phyloP scores from a whole-genome alignment of 2,797 vertebrate species.

The Hydrocynus forskahlii region DNA sequence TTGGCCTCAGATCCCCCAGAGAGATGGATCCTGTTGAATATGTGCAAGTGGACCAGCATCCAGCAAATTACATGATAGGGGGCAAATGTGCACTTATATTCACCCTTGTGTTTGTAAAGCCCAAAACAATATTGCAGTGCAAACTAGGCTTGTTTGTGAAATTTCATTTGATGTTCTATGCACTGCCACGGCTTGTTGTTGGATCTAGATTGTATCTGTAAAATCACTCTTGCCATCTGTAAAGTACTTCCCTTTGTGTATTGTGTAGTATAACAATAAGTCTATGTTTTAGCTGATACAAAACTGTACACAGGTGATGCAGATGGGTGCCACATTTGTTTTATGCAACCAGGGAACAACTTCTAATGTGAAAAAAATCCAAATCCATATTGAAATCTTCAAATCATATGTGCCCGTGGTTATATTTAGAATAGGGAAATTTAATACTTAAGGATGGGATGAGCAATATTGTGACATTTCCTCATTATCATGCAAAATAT shows the following conservation, averaged over 20 bases:
- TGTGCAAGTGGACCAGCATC: slow-evolving; percentile 24
- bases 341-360: too few species aligned
- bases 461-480: too few species aligned
- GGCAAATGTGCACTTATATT: slow-evolving; percentile 27
- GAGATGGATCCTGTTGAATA: slow-evolving; percentile 31
- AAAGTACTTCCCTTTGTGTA: background rate
- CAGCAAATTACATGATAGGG: slow-evolving; percentile 14
- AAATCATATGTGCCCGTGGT: too few species aligned
- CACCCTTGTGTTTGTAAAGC: background rate
- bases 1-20: slow-evolving; percentile 37
- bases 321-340: too few species aligned
- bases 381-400: too few species aligned
- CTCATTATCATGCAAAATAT: too few species aligned
- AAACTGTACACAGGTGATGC: too few species aligned
- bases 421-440: too few species aligned
- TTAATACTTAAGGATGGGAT: too few species aligned
- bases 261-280: background rate
- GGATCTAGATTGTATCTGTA: background rate
- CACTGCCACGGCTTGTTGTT: background rate
- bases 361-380: too few species aligned
- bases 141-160: slow-evolving; percentile 19
- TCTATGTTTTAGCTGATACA: background rate
- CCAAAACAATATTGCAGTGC: slow-evolving; percentile 19
- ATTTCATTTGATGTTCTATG: slow-evolving; percentile 30
- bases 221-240: slow-evolving; percentile 3